Percentiles rank a stretch among this genome's conserved stretches.
Conservation (phyloP, 2,113 vertebrate species). For the Cyprinodon tularosa region DNA sequence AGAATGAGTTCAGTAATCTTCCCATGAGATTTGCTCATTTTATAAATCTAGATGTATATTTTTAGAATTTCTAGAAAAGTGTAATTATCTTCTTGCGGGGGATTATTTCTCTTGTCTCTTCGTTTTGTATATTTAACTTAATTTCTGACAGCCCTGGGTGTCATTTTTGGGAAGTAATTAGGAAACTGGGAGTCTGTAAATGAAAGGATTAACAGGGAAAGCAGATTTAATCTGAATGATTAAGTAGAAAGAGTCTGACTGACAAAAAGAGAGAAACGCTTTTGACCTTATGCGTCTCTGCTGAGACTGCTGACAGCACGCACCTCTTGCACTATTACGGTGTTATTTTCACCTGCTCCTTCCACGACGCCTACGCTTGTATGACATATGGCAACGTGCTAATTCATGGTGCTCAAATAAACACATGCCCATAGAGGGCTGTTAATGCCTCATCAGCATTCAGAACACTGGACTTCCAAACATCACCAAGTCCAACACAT, state of each 20-base stretch:
- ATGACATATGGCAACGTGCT: slow-evolving; percentile 50
- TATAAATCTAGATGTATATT: background rate
- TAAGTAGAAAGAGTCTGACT: slow-evolving; percentile 13
- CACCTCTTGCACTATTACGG: slow-evolving; percentile 33
- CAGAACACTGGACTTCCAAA: slow-evolving; percentile 30
- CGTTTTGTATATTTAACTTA: background rate
- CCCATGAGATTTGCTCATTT: background rate
- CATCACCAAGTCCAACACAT: slow-evolving; percentile 14
- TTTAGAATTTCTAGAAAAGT: background rate
- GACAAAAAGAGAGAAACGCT: background rate
- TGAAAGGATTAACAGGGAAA: slow-evolving; percentile 14
- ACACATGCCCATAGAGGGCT: slow-evolving; percentile 32
- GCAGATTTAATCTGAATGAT: slow-evolving; percentile 13
- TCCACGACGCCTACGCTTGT: slow-evolving; percentile 25
- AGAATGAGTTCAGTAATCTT: too few relatives aligned
- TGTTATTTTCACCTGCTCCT: slow-evolving; percentile 45
- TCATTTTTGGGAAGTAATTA: background rate
- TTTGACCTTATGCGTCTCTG: slow-evolving; percentile 34
- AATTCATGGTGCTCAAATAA: slow-evolving; percentile 33
- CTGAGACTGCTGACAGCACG: slow-evolving; percentile 20
- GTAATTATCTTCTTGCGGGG: background rate
- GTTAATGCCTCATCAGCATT: slow-evolving; percentile 42
- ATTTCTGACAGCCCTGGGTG: background rate
- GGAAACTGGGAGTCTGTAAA: background rate
- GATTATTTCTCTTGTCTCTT: background rate